Conservation (phyloP, 1,140 invertebrate genomes). For the Pantala flavescens region DNA sequence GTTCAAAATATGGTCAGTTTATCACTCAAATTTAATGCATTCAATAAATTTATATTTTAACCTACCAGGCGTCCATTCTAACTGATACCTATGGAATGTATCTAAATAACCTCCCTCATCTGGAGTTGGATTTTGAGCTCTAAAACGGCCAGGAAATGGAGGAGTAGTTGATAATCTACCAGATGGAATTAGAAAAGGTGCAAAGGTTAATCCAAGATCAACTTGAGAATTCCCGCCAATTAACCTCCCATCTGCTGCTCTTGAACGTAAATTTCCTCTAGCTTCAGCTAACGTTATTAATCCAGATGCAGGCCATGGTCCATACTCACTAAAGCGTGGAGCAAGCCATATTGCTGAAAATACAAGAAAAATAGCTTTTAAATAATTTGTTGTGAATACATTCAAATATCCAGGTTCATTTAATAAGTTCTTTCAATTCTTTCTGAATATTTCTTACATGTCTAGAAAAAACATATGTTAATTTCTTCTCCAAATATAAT, state of each 20-base stretch:
- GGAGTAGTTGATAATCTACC: background rate
- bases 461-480: too few relatives aligned
- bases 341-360: slow-evolving; percentile 45
- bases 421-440: too few relatives aligned
- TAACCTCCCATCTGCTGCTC: slow-evolving; percentile 35
- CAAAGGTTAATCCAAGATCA: slow-evolving; percentile 15
- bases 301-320: slow-evolving; percentile 43
- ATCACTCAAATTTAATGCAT: too few relatives aligned
- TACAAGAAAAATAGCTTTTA: too few relatives aligned
- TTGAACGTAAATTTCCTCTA: slow-evolving; percentile 43
- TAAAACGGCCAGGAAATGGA: background rate
- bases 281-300: slow-evolving; percentile 47
- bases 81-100: slow-evolving; percentile 47
- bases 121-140: background rate
- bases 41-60: too few relatives aligned
- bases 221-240: slow-evolving; percentile 38
- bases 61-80: slow-evolving; percentile 48
- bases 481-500: too few relatives aligned
- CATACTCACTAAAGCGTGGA: slow-evolving; percentile 44
- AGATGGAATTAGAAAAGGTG: slow-evolving; percentile 10
- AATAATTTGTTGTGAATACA: too few relatives aligned
- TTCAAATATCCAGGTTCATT: too few relatives aligned
- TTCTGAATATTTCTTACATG: too few relatives aligned
- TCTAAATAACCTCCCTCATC: slow-evolving; percentile 26
- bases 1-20: too few relatives aligned